Evolutionary conservation across 2,888 invertebrate genomes (phyloP).

Genomic region (Hirtodrosophila histrioides): DNA sequence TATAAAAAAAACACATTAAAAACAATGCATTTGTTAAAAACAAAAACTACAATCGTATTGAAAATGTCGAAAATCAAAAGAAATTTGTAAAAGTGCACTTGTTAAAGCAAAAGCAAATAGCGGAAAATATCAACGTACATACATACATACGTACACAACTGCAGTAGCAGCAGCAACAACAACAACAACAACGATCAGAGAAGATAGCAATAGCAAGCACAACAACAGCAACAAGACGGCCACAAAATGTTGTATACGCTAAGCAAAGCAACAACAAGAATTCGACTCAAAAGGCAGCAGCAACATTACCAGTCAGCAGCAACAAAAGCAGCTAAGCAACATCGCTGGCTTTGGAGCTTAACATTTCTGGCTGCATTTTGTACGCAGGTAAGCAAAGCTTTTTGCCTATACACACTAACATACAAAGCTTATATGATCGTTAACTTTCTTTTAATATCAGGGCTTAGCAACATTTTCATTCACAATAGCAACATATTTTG

Average conservation of each 20-base stretch:
- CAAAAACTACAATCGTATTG: conserved; percentile 63
- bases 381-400: conserved; percentile 58
- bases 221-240: conserved; percentile 55
- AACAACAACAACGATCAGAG: conserved; percentile 29
- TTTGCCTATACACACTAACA: conserved; percentile 11
- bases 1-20: conserved; percentile 31
- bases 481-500: conserved; percentile 23
- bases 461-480: conserved; percentile 25
- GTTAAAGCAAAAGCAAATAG: conserved; percentile 17
- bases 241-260: conserved; percentile 73
- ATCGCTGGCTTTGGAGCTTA: conserved; percentile 64
- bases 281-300: conserved; percentile 71
- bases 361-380: conserved; percentile 66
- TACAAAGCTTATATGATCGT: conserved; percentile 19
- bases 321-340: conserved; percentile 50
- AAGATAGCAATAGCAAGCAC: conserved; percentile 2
- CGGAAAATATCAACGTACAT: background rate
- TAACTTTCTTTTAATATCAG: conserved; percentile 42
- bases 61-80: conserved; percentile 69
- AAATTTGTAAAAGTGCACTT: conserved; percentile 51
- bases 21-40: conserved; percentile 69
- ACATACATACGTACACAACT: conserved; percentile 5
- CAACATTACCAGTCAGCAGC: conserved; percentile 24
- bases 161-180: conserved; percentile 19
- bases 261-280: conserved; percentile 74